phyloP scores from a whole-genome alignment of 2,113 vertebrate genomes.

The Cyanocitta stelleri region DNA sequence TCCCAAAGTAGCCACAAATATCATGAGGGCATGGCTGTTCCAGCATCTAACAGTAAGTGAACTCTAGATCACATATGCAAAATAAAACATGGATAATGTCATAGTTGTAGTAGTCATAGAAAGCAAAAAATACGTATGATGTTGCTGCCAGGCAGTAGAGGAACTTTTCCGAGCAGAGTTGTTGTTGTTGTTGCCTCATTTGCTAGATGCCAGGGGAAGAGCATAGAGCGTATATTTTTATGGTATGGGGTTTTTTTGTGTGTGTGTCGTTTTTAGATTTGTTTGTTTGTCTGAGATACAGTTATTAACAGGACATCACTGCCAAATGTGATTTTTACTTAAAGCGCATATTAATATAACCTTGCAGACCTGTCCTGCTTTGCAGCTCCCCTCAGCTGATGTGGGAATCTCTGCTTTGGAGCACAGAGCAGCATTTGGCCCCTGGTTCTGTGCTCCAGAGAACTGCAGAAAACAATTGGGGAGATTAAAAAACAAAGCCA shows the following conservation, averaged over 20 bases:
- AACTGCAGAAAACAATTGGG: not conserved
- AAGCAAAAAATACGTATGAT: slow-evolving; percentile 25
- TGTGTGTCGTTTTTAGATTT: slow-evolving; percentile 38
- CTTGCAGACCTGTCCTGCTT: not conserved
- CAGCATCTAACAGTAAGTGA: slow-evolving; percentile 99
- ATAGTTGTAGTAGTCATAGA: slow-evolving; percentile 59
- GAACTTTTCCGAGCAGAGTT: not conserved
- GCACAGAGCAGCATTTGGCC: not conserved
- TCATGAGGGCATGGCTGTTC: slow-evolving; percentile 99
- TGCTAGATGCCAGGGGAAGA: slow-evolving; percentile 17
- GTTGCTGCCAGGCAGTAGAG: slow-evolving; percentile 38
- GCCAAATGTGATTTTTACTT: slow-evolving; percentile 6
- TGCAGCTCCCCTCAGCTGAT: not conserved
- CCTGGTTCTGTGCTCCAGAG: not conserved
- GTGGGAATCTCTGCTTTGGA: not conserved
- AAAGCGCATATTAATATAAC: not conserved
- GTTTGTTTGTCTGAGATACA: not conserved
- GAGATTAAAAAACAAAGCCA: slow-evolving; percentile 14
- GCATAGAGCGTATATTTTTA: not conserved
- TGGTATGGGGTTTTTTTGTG: not conserved
- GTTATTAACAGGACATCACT: slow-evolving; percentile 13
- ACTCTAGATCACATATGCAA: slow-evolving; percentile 75
- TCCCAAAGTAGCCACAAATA: slow-evolving; percentile 99
- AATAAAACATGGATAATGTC: slow-evolving; percentile 74
- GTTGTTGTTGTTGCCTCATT: slow-evolving; percentile 45